Conservation (phyloP, 2,888 invertebrate species). For the Tridacna gigas region DNA sequence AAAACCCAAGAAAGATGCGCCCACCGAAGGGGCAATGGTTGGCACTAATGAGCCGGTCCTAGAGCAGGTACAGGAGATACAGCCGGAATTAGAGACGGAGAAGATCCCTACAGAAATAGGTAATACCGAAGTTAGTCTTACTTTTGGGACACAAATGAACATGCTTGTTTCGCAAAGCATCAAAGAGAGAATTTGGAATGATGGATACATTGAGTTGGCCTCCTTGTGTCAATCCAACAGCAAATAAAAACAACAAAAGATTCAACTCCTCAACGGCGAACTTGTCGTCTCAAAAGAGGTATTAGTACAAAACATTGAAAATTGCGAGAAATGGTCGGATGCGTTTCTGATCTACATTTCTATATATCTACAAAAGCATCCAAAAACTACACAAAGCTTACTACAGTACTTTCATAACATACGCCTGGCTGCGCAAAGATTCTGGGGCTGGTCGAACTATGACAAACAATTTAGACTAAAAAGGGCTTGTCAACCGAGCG, state of each 20-base stretch:
- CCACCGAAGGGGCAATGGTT: no score
- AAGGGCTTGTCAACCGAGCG: neutral
- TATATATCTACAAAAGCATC: conserved; percentile 6
- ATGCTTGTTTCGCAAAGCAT: no score
- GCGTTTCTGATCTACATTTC: conserved; percentile 22
- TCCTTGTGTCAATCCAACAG: neutral
- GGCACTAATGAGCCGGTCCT: no score
- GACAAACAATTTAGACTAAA: conserved; percentile 16
- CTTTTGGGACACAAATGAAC: no score
- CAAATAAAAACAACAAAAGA: neutral
- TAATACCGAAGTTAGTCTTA: no score
- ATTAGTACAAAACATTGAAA: neutral
- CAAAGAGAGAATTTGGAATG: neutral
- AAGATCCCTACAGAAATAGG: conserved; percentile 1
- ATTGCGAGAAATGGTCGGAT: conserved; percentile 28
- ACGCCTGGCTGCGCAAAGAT: conserved; percentile 12
- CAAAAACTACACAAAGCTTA: neutral
- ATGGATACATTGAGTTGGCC: neutral
- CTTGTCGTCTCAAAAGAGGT: neutral
- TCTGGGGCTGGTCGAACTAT: conserved; percentile 15
- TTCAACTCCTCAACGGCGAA: conserved; percentile 8
- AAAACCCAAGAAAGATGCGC: no score
- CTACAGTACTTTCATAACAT: conserved; percentile 32
- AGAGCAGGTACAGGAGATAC: no score
- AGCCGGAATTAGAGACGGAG: neutral